Base-by-base conservation (phyloP, 2,888 invertebrate species). In the Rhagophthalmus giganteus region DNA sequence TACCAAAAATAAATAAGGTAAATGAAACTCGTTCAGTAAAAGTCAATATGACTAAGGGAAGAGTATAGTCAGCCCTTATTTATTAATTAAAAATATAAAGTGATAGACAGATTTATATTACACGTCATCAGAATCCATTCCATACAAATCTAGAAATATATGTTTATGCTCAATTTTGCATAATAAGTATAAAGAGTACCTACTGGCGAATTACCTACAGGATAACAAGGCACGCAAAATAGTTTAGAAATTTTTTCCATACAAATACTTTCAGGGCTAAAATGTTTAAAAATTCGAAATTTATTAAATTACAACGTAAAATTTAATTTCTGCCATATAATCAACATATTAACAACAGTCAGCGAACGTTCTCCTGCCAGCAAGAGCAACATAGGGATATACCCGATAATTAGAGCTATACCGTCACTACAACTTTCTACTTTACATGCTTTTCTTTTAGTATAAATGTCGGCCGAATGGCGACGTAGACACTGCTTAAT, bases 31-130 rank as follows among this genome's bases (percentile, higher is more conserved):
- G 6, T 1, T 13, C 13, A 27, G 24, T 69, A 66, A 65, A 70
- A 72, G 70, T 73, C 71, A 72, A 71, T 72, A 71, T 71, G 71
- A 72, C 71, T 66, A 70, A 70, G 69, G 71, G 70, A 69, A 68
- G 66, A 67, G 67, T 68, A 63, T 67, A 70, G 68, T 70, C 70
- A 68, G 69, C 71, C 72, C 69, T 66, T 65, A 59, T 69, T 70
- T 68, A 68, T 70, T 68, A 71, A 68, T 68, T 71, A 69, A 72
- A 72, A 73, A 73, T 72, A 73, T 71, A 72, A 72, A 72, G 72
- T 71, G 70, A 69, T 68, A 71, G 68, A 69, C 64, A 70, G 65
- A 65, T 62, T 52, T 58, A 61, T 62, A 66, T 62, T 61, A 62
- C 59, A 67, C 37, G 26, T 20, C 60, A 64, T 67, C 69, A 64